These are phyloP conservation scores for Bursaphelenchus okinawaensis DNA, from an alignment of 2,888 invertebrate genomes.

Conservation along the genomic window DNA sequence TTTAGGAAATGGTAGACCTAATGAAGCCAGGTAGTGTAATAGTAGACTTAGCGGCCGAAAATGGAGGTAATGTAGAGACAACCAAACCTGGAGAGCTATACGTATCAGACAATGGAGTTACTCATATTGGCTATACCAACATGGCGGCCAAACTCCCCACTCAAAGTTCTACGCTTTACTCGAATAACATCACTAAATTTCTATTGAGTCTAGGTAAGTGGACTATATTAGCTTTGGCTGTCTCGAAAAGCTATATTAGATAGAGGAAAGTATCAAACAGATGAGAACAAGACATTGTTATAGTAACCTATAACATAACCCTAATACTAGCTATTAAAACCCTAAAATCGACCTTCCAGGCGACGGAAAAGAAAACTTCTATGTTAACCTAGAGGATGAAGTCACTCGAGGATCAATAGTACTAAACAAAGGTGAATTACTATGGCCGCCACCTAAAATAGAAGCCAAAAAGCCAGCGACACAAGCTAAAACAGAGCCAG, in stretches of 20 bases:
- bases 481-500: constrained; percentile 22
- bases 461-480: constrained; percentile 51
- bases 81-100: constrained; percentile 73
- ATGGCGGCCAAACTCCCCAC: constrained; percentile 77
- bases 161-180: constrained; percentile 78
- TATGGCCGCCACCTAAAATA: constrained; percentile 75
- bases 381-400: constrained; percentile 77
- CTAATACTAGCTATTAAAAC: too few relatives aligned
- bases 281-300: too few relatives aligned
- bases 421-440: constrained; percentile 69
- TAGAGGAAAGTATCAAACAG: too few relatives aligned
- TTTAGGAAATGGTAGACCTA: constrained; percentile 70
- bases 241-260: too few relatives aligned
- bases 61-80: constrained; percentile 68
- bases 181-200: constrained; percentile 84
- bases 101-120: constrained; percentile 72
- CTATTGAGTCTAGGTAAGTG: constrained; percentile 71
- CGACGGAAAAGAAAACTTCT: constrained; percentile 70
- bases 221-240: too few relatives aligned
- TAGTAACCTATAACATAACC: too few relatives aligned
- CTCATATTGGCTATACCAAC: constrained; percentile 79
- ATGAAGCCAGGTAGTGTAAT: constrained; percentile 85
- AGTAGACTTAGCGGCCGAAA: constrained; percentile 81
- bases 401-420: constrained; percentile 78
- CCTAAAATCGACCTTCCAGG: too few relatives aligned